Conservation (phyloP, 2,888 invertebrate species). For the Caenorhabditis macrosperma region DNA sequence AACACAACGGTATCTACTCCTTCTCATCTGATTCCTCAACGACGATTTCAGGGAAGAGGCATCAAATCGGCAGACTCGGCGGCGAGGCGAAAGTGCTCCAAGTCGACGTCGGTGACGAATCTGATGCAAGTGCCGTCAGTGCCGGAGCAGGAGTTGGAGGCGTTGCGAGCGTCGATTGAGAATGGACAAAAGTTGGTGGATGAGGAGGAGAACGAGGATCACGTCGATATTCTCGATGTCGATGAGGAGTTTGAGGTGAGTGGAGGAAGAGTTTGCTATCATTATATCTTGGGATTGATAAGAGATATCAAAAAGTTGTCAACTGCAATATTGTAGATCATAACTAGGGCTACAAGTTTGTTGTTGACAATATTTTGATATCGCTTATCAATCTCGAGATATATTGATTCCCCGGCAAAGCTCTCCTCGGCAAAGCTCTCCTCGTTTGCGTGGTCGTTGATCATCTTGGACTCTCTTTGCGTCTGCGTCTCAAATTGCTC, state of each 20-base stretch:
- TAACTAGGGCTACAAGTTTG: too few relatives aligned
- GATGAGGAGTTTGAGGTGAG: slow-evolving; percentile 62
- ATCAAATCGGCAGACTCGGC: slow-evolving; percentile 31
- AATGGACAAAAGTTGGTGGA: slow-evolving; percentile 19
- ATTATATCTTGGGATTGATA: too few relatives aligned
- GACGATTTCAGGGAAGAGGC: slow-evolving; percentile 45
- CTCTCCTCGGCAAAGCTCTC: too few relatives aligned
- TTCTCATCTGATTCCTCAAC: too few relatives aligned
- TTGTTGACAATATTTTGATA: too few relatives aligned
- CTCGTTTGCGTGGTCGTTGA: too few relatives aligned
- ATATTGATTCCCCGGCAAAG: too few relatives aligned
- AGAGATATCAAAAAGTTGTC: too few relatives aligned
- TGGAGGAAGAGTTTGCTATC: background rate
- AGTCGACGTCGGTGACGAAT: slow-evolving; percentile 53
- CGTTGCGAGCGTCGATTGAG: slow-evolving; percentile 28
- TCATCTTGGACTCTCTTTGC: too few relatives aligned
- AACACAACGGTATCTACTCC: slow-evolving; percentile 61
- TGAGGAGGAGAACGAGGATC: slow-evolving; percentile 11
- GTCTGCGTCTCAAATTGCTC: too few relatives aligned
- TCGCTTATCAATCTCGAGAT: too few relatives aligned
- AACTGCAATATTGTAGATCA: too few relatives aligned
- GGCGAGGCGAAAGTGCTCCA: slow-evolving; percentile 35
- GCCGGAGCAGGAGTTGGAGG: slow-evolving; percentile 26
- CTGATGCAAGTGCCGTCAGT: slow-evolving; percentile 22
- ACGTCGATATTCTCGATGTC: slow-evolving; percentile 40